A percentile compares a stretch with the other conserved stretches of the same genome.
Conservation (phyloP, 2,113 vertebrate species). For the Epinephelus fuscoguttatus region DNA sequence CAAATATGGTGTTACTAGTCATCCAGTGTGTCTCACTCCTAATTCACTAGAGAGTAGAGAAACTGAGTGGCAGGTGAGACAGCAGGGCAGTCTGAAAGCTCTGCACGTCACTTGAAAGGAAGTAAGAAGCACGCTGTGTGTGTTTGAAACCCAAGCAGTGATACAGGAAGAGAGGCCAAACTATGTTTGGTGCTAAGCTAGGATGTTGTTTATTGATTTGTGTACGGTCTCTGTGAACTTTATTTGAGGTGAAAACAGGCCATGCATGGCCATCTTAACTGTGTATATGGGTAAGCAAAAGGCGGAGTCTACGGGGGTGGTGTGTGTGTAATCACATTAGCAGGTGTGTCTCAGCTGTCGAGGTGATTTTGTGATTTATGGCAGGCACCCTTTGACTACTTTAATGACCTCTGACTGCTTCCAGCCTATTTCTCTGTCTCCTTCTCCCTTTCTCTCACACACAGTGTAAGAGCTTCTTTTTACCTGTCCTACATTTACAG, state of each 20-base stretch:
- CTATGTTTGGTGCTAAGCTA: conserved; percentile 71
- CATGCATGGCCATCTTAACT: conserved; percentile 57
- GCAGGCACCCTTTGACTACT: conserved; percentile 45
- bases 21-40: conserved; percentile 13
- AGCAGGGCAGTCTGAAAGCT: conserved; percentile 6
- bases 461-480: conserved; percentile 13
- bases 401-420: conserved; percentile 52
- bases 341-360: conserved; percentile 76
- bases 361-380: conserved; percentile 45
- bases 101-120: conserved; percentile 34
- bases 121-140: background rate
- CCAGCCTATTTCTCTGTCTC: conserved; percentile 21
- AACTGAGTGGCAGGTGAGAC: conserved; percentile 5
- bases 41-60: conserved; percentile 18
- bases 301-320: conserved; percentile 30
- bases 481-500: conserved; percentile 64
- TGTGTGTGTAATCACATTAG: conserved; percentile 61
- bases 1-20: conserved; percentile 38
- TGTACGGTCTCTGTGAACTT: conserved; percentile 73
- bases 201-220: conserved; percentile 72
- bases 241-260: conserved; percentile 83
- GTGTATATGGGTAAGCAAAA: conserved; percentile 79
- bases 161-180: conserved; percentile 40
- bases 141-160: conserved; percentile 77
- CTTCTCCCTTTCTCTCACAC: conserved; percentile 10